phyloP scores from a whole-genome alignment of 2,888 invertebrate genomes.

The Rutpela maculata region DNA sequence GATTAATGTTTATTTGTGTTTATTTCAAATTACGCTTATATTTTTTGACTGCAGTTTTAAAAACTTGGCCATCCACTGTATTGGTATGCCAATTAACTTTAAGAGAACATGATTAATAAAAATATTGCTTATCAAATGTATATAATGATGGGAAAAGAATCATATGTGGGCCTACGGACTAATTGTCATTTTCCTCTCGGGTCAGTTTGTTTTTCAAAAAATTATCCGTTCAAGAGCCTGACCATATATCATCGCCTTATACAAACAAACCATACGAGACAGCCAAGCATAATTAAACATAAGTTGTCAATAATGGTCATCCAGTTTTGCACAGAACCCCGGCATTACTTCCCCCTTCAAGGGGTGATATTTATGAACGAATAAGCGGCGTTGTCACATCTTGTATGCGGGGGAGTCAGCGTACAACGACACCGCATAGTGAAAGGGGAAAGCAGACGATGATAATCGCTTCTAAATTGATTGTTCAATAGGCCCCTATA shows the following conservation, averaged over 20 bases:
- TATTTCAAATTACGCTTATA: too few relatives aligned
- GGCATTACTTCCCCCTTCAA: neutral
- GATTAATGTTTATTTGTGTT: too few relatives aligned
- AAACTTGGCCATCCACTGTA: too few relatives aligned
- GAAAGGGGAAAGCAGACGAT: conserved; percentile 40
- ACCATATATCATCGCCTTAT: neutral
- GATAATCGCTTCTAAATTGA: conserved; percentile 57
- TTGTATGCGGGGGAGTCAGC: conserved; percentile 24
- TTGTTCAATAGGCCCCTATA: conserved; percentile 47
- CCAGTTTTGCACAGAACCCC: conserved; percentile 1
- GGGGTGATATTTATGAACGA: conserved; percentile 24
- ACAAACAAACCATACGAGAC: neutral
- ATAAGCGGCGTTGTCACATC: conserved; percentile 26
- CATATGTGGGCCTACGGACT: too few relatives aligned
- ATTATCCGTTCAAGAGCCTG: too few relatives aligned
- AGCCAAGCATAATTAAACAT: conserved; percentile 24
- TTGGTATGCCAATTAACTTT: too few relatives aligned
- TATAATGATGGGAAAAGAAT: too few relatives aligned
- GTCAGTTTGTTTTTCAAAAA: too few relatives aligned
- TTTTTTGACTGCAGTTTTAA: too few relatives aligned
- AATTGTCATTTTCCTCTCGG: too few relatives aligned
- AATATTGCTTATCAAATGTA: too few relatives aligned
- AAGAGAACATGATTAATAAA: too few relatives aligned
- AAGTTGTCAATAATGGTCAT: conserved; percentile 19
- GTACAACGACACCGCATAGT: conserved; percentile 29